These are phyloP conservation scores for Eurytoma californica DNA, from an alignment of 2,888 invertebrate species.

Conservation along the genomic window DNA sequence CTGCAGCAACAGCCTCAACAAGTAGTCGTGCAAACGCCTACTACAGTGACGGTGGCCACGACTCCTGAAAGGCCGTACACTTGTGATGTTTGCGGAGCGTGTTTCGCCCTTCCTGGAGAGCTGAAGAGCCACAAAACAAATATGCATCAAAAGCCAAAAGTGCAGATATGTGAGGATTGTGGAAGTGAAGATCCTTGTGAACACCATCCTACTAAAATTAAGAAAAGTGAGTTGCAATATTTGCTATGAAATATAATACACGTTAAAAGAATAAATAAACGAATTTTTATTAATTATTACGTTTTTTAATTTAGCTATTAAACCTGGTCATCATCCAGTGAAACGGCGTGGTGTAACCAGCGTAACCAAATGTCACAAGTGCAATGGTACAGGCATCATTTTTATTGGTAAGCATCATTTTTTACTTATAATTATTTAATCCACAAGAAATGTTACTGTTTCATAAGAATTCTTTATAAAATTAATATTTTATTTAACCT, in stretches of 20 bases:
- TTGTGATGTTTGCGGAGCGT: constrained; percentile 76
- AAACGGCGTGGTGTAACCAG: constrained; percentile 89
- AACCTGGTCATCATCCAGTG: constrained; percentile 82
- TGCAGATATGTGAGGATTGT: constrained; percentile 73
- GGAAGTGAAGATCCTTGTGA: constrained; percentile 74
- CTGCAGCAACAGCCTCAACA: constrained; percentile 71
- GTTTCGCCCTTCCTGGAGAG: constrained; percentile 75
- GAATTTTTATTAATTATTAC: constrained; percentile 11
- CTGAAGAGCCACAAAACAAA: constrained; percentile 76
- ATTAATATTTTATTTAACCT: neutral
- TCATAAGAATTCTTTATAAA: neutral
- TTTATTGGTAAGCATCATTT: constrained; percentile 79
- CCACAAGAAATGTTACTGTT: constrained; percentile 52
- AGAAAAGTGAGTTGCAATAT: constrained; percentile 68
- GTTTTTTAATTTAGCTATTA: constrained; percentile 68
- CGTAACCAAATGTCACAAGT: constrained; percentile 92
- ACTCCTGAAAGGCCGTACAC: constrained; percentile 74
- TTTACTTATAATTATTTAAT: constrained; percentile 32
- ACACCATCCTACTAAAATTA: constrained; percentile 74
- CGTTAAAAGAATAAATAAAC: neutral
- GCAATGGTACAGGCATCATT: constrained; percentile 91
- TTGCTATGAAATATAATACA: neutral
- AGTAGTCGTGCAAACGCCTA: constrained; percentile 74
- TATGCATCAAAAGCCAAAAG: constrained; percentile 74
- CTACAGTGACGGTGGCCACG: constrained; percentile 73